Conservation (phyloP, 1,140 invertebrate genomes). For the Himalopsyche phryganea region DNA sequence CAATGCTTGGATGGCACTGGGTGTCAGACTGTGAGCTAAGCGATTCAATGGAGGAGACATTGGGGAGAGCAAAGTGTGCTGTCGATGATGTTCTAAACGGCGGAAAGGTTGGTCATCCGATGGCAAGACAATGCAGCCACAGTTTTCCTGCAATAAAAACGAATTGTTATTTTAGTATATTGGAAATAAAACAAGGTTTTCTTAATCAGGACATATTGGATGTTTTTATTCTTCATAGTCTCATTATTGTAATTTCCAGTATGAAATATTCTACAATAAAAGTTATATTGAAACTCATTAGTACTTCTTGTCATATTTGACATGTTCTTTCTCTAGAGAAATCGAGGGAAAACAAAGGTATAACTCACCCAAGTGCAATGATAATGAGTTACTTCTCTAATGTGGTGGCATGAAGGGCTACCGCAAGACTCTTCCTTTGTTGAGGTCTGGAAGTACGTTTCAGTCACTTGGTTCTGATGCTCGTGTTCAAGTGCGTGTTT, state of each 20-base stretch:
- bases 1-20: slow-evolving; percentile 21
- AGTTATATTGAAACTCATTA: no score
- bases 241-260: no score
- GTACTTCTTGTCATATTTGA: no score
- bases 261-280: no score
- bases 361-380: slow-evolving; percentile 74
- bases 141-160: slow-evolving; percentile 67
- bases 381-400: slow-evolving; percentile 78
- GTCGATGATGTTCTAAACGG: slow-evolving; percentile 85
- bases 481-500: slow-evolving; percentile 85
- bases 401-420: slow-evolving; percentile 71
- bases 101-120: slow-evolving; percentile 78
- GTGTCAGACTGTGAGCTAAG: slow-evolving; percentile 24
- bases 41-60: slow-evolving; percentile 58
- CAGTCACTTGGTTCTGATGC: slow-evolving; percentile 79
- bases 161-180: no score
- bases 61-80: slow-evolving; percentile 64
- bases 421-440: slow-evolving; percentile 60
- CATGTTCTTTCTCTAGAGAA: no score
- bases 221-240: no score
- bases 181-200: no score
- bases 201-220: no score
- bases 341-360: no score
- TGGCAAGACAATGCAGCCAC: slow-evolving; percentile 77
- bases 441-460: slow-evolving; percentile 69